Evolutionary conservation across 2,888 invertebrate species (phyloP).

Genomic region (Psylliodes chrysocephalus): DNA sequence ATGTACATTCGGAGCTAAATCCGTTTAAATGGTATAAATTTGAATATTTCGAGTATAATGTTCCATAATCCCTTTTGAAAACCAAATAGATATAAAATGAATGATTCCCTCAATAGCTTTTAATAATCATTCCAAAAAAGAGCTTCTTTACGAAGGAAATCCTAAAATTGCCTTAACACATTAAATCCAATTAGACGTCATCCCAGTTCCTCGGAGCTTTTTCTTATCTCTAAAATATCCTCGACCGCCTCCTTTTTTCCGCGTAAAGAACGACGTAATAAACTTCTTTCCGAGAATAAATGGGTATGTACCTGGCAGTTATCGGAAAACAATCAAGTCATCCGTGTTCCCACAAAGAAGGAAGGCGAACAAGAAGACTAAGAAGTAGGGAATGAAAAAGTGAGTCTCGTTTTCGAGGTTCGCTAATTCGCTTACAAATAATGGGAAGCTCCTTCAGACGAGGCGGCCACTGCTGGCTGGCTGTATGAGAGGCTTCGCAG

Average conservation of each 20-base stretch:
- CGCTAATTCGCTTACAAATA: not conserved
- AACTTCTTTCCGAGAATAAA: not conserved
- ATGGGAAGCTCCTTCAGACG: not conserved
- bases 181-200: too few species aligned
- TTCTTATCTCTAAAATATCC: not conserved
- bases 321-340: slow-evolving; percentile 5
- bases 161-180: too few species aligned
- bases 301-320: slow-evolving; percentile 4
- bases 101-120: too few species aligned
- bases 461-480: not conserved
- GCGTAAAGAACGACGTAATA: not conserved
- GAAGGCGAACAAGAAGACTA: not conserved
- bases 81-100: too few species aligned
- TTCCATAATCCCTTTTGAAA: too few species aligned
- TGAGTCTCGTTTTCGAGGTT: not conserved
- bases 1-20: too few species aligned
- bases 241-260: not conserved
- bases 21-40: too few species aligned
- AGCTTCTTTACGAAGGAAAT: too few species aligned
- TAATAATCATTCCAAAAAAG: too few species aligned
- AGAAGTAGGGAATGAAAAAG: not conserved
- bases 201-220: too few species aligned
- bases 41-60: too few species aligned
- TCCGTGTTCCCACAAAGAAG: not conserved
- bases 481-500: not conserved